Evolutionary conservation across 2,113 vertebrate genomes (phyloP), one percentile per base, ranked within the genome.

Genomic region (Zeus faber): DNA sequence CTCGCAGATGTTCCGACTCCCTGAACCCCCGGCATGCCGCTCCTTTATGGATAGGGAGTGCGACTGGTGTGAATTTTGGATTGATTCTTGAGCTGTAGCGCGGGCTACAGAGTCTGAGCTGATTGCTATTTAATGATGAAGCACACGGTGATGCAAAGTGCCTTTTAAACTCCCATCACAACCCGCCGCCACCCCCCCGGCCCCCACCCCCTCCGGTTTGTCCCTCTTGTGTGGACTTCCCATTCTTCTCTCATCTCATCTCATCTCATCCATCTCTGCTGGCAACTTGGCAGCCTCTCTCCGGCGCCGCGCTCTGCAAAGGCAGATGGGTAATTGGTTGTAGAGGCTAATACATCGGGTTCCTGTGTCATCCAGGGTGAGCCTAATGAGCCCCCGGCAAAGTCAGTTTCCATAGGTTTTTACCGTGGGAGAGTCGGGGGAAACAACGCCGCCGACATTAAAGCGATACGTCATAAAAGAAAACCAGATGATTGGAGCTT

Each of bases 111-210:
- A 78, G 79, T 74, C 75, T 66, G 57, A 54, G 3, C 54, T 58
- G 54, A 41, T 77, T 67, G 70, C 60, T 76, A 70, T 84, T 85
- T 82, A 65, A 84, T 77, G 79, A 84, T 69, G 73, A 67, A 62
- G 70, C 69, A 70, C 58, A 54, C 63, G 56, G 76, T 47, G 39
- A 40, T 47, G 40, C 50, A 67, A 80, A 67, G 65, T 39, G 49
- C 59, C 67, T 82, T 71, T 80, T 62, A 77, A 82, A 82, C 49
- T 45, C 52, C 54, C 72, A 50, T 35, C 56, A 64, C 23, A 23
- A 3, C 23, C 18, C 10, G 20, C 20, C 1, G 6, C 3, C 20
- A 9, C 21, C 20, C 44, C 9, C 6, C 20, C 21, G 7, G 16
- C 17, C 18, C 43, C 20, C 22, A 17, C 35, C 4, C 14, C 35